These are phyloP conservation scores for Falcaria lacertinaria DNA, from an alignment of 2,888 invertebrate species.

Conservation along the genomic window DNA sequence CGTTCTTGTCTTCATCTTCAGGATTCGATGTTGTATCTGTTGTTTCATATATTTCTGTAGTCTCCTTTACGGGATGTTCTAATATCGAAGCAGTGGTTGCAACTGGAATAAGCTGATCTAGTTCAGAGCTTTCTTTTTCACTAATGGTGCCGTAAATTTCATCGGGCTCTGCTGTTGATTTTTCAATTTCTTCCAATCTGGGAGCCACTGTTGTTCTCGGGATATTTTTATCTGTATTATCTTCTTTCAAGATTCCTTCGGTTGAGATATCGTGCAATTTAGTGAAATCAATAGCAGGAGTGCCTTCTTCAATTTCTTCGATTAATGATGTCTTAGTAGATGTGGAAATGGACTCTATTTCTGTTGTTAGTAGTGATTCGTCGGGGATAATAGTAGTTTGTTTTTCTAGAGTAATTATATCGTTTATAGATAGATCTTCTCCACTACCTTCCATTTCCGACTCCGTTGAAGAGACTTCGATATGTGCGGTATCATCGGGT, in stretches of 20 bases:
- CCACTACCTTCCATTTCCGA: constrained; percentile 63
- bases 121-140: constrained; percentile 1
- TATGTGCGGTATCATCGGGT: constrained; percentile 49
- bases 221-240: constrained; percentile 9
- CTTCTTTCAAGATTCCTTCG: constrained; percentile 15
- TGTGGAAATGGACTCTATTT: constrained; percentile 17
- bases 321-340: constrained; percentile 14
- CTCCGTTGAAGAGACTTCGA: constrained; percentile 37
- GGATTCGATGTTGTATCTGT: too few species aligned
- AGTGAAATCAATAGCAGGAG: constrained; percentile 7
- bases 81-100: constrained; percentile 12
- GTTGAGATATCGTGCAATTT: constrained; percentile 22
- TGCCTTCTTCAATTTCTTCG: constrained; percentile 11
- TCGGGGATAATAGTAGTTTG: constrained; percentile 15
- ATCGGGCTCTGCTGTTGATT: constrained; percentile 13
- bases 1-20: constrained; percentile 4
- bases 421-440: constrained; percentile 31
- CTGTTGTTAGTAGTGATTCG: constrained; percentile 21
- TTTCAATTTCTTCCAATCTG: constrained; percentile 26
- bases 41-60: constrained; percentile 11
- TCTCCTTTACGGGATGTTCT: constrained; percentile 24
- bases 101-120: constrained; percentile 6
- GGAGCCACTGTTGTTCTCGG: constrained; percentile 6
- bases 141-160: constrained; percentile 1
- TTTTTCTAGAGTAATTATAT: neutral